Conservation (phyloP, 2,113 vertebrate species). For the Lepisosteus osseus region DNA sequence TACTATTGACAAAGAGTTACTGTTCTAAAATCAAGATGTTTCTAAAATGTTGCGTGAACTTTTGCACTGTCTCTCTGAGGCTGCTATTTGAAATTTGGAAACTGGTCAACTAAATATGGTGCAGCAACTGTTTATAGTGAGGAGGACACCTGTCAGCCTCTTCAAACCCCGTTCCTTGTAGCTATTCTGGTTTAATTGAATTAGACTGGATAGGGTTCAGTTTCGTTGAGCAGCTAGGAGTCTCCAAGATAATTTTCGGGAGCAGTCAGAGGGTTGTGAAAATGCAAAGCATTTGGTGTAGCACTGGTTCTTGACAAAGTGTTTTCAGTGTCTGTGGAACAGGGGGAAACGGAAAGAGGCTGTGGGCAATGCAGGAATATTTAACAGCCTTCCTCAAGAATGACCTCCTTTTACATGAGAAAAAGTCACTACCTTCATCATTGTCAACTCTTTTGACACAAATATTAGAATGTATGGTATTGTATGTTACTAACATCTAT, state of each 20-base stretch:
- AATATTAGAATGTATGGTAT: no score
- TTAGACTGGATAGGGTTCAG: slow-evolving; percentile 41
- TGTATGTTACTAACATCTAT: no score
- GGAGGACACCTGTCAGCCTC: slow-evolving; percentile 59
- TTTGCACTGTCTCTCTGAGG: not conserved
- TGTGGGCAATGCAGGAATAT: not conserved
- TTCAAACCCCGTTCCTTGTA: slow-evolving; percentile 27
- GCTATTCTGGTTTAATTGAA: slow-evolving; percentile 65
- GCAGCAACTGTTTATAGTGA: slow-evolving; percentile 48
- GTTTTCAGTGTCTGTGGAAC: not conserved
- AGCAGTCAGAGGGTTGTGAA: slow-evolving; percentile 20
- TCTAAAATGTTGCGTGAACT: no score
- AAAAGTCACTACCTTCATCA: not conserved
- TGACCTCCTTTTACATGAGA: not conserved
- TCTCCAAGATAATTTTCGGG: slow-evolving; percentile 44
- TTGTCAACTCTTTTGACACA: no score
- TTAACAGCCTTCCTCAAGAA: not conserved
- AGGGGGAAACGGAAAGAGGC: not conserved
- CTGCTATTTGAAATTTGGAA: slow-evolving; percentile 20
- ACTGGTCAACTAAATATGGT: slow-evolving; percentile 51
- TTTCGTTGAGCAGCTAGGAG: slow-evolving; percentile 48
- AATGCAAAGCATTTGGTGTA: not conserved
- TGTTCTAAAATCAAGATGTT: no score
- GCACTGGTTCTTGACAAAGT: not conserved
- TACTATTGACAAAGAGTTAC: no score